These are phyloP conservation scores for Pelodytes ibericus DNA, from an alignment of 2,797 vertebrate genomes.

Conservation along the genomic window DNA sequence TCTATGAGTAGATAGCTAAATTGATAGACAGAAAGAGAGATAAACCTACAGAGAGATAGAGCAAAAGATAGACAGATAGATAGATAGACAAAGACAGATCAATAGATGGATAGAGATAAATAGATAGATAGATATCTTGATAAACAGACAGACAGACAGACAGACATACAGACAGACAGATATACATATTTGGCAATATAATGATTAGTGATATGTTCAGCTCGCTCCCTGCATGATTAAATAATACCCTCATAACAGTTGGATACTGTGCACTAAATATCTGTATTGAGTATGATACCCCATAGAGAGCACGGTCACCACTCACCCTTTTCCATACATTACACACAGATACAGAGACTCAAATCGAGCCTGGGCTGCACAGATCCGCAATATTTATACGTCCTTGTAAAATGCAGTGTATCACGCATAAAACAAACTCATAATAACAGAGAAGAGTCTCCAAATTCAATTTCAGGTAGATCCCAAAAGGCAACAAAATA, in stretches of 20 bases:
- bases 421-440: slow-evolving; percentile 27
- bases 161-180: too few relatives aligned
- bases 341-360: too few relatives aligned
- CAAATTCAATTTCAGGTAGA: slow-evolving; percentile 24
- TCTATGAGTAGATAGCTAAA: too few relatives aligned
- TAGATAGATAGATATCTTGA: too few relatives aligned
- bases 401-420: slow-evolving; percentile 11
- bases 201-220: too few relatives aligned
- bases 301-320: neutral
- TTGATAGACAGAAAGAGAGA: too few relatives aligned
- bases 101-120: too few relatives aligned
- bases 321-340: neutral
- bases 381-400: neutral
- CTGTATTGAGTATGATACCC: neutral
- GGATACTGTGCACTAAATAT: neutral
- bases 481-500: slow-evolving; percentile 41
- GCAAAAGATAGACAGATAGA: neutral
- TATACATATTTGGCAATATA: too few relatives aligned
- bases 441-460: slow-evolving; percentile 10
- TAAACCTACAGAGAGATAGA: too few relatives aligned
- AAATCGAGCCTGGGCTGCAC: too few relatives aligned
- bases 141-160: too few relatives aligned
- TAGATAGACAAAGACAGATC: neutral
- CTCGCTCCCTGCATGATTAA: neutral
- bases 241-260: too few relatives aligned